Base-by-base conservation (phyloP, 37 sponge, comb jelly and placozoan species). In the Eunapius fragilis region DNA sequence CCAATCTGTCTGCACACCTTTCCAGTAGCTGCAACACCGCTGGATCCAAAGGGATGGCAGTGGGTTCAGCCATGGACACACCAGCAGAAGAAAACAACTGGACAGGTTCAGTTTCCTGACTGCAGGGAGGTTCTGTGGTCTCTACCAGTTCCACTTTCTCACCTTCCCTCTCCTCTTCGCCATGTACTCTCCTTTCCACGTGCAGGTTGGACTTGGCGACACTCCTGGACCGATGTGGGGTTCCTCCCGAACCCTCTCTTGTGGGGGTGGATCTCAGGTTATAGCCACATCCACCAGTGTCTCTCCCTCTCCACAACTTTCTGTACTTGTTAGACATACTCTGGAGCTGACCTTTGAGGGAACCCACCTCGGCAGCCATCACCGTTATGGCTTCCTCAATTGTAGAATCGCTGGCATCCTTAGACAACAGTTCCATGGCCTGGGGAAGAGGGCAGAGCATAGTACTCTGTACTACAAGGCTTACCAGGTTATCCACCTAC, bases 321-420 rank as follows among this genome's bases (percentile, higher is more conserved):
- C 81, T 72, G 37, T 82, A 76, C 36, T 81, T 81, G 50, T 75
- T 90, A 68, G 68, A 26, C 91, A 80, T 67, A 68, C 30, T 86
- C 10, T 70, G 86, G 2, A 75, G 36, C 6, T 68, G 75, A 25
- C 48, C 72, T 36, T 84, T 89, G 41, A 84, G 73, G 22, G 68
- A 4, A 25, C 34, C 33, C 41, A 89, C 73, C 2, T 50, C 82
- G 0, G 82, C 41, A 28, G 91, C 81, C 34, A 90, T 75, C 22
- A 78, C n/a, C 19, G 69, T 37, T 3, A 82, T n/a, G 67, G 68
- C 25, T 25, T 82, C 75, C 25, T 87, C 45, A 73, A 31, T 25
- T 11, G 78, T 76, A 78, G 78, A 34, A 14, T 84, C 37, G n/a
- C 27, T 69, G 14, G 34, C 14, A 36, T 47, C 28, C 26, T 17